These are phyloP conservation scores for Brachionus paranguensis DNA, from an alignment of 1,140 invertebrate genomes.

Conservation along the genomic window DNA sequence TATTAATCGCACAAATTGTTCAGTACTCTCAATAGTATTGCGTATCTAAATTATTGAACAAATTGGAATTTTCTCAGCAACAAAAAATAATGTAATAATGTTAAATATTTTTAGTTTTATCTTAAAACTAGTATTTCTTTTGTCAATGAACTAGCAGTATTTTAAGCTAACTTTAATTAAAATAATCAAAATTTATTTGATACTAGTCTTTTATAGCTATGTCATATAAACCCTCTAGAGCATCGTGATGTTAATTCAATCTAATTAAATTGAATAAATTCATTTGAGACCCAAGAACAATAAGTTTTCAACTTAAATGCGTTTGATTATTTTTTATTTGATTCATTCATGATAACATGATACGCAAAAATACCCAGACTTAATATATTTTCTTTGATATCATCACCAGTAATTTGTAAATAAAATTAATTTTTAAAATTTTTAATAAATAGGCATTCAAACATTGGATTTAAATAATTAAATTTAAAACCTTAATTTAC, in stretches of 20 bases:
- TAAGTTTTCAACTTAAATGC: not conserved
- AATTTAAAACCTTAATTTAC: too few relatives aligned
- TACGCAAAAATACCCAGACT: not conserved
- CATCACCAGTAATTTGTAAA: not conserved
- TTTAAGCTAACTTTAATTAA: not conserved
- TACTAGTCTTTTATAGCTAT: not conserved
- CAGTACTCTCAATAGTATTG: not conserved
- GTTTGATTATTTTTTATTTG: not conserved
- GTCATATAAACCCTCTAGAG: not conserved
- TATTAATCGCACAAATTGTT: not conserved
- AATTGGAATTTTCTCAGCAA: not conserved
- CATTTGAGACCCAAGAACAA: not conserved
- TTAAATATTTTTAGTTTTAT: not conserved
- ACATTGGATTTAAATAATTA: not conserved
- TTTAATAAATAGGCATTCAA: not conserved
- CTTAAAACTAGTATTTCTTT: not conserved
- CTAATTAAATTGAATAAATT: not conserved
- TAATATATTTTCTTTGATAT: not conserved
- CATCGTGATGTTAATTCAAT: not conserved
- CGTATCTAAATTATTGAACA: not conserved
- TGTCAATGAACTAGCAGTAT: not conserved
- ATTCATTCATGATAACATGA: not conserved
- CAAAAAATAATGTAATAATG: not conserved
- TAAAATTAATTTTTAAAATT: not conserved
- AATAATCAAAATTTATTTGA: not conserved